Conservation (phyloP, 2,113 vertebrate genomes). For the Pollimyrus isidori region DNA sequence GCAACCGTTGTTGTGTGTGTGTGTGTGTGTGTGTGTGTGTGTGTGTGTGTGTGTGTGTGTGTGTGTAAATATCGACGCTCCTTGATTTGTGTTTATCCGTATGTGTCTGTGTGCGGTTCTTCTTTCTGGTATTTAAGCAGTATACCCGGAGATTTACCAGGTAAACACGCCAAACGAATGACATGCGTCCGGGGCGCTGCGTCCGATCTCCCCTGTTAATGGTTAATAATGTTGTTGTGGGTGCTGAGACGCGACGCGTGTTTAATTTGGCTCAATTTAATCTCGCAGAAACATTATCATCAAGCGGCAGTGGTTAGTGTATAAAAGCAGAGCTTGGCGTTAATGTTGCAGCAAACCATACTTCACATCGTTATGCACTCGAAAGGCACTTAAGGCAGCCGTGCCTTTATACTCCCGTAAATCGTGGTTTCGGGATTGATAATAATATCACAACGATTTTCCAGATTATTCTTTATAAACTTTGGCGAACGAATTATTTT, state of each 20-base stretch:
- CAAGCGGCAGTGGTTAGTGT: background rate
- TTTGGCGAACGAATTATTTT: background rate
- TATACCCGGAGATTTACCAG: background rate
- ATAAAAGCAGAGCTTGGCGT: background rate
- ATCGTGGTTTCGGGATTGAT: background rate
- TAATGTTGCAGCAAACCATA: background rate
- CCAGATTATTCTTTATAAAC: background rate
- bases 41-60: slow-evolving; percentile 1
- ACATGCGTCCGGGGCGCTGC: background rate
- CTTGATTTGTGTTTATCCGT: slow-evolving; percentile 10
- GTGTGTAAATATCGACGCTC: slow-evolving; percentile 25
- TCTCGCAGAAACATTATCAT: background rate
- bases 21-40: background rate
- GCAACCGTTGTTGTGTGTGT: slow-evolving; percentile 28
- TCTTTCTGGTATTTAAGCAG: slow-evolving; percentile 5
- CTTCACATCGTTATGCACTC: background rate
- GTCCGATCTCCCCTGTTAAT: slow-evolving; percentile 2
- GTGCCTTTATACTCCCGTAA: background rate
- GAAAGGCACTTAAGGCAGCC: background rate
- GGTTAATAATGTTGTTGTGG: background rate
- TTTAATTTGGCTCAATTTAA: slow-evolving; percentile 12
- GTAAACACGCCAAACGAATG: background rate
- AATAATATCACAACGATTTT: background rate
- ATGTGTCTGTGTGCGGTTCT: slow-evolving; percentile 19
- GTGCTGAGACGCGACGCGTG: background rate